Base-by-base conservation (phyloP, 2,113 vertebrate species). In the Pogonocichla stellata region DNA sequence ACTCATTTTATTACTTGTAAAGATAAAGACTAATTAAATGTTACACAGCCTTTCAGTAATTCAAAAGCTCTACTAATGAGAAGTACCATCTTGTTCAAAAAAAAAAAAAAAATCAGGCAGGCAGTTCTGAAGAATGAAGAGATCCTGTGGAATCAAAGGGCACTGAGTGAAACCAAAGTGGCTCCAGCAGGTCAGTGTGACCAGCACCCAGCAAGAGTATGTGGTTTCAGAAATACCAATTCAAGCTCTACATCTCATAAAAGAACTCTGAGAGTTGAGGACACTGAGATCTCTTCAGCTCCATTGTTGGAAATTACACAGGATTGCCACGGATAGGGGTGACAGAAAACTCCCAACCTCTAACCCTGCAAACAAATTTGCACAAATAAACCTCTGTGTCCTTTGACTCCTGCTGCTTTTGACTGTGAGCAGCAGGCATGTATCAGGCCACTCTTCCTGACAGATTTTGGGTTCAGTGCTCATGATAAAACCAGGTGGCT, bases 11-110 rank as follows among this genome's bases (percentile, higher is more conserved):
- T 96, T 92, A 90, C 93, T 96, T 97, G 97, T 97, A 96, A 95
- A 96, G 95, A 94, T 97, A 97, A 97, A 96, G 95, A 69, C 90
- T 97, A 97, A 97, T 97, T 97, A 97, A 97, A 97, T 93, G 95
- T 91, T 97, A 95, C 95, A 96, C 88, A 91, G 93, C 50, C 75
- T 95, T 97, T 92, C 91, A 95, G 69, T 95, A 94, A 96, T 95
- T 95, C 88, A 86, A 80, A 93, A 93, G 88, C 95, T 87, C 36
- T 17, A 22, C 70, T 96, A 97, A 92, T 82, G 74, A 97, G 84
- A 74, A 86, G 47, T 47, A 89, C 90, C 36, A 77, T 69, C 48
- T 83, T 80, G 33, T 72, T 93, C 19, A 85, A 73, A 73, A 84
- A 14, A 12, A 61, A 5, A 19, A 85, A 73, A 70, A 82, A 14